Evolutionary conservation across 2,888 invertebrate species (phyloP).

Genomic region (Tromatobia lineatoria): DNA sequence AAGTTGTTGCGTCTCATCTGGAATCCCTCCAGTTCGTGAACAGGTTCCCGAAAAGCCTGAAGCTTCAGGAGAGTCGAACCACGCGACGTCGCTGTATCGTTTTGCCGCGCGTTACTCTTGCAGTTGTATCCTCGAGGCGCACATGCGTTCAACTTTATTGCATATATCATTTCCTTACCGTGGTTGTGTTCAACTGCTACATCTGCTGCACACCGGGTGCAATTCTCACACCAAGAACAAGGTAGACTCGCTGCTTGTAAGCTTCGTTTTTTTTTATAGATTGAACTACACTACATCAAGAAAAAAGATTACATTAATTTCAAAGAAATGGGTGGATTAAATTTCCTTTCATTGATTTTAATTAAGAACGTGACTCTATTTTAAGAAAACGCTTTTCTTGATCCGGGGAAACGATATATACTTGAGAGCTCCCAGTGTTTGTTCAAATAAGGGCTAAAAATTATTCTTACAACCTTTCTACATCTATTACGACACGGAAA

Average conservation of each 20-base stretch:
- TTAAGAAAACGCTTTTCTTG: too few relatives aligned
- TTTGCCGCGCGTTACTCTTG: constrained; percentile 33
- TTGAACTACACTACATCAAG: constrained; percentile 68
- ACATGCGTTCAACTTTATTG: constrained; percentile 45
- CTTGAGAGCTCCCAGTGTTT: too few relatives aligned
- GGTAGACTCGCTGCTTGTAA: neutral
- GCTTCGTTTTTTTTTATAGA: constrained; percentile 70
- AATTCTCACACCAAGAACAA: constrained; percentile 18
- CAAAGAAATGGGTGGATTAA: too few relatives aligned
- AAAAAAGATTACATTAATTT: too few relatives aligned
- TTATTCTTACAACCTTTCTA: too few relatives aligned
- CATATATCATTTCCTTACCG: constrained; percentile 53
- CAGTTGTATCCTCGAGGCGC: constrained; percentile 33
- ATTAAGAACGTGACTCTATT: too few relatives aligned
- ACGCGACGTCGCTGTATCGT: constrained; percentile 39
- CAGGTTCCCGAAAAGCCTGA: constrained; percentile 28
- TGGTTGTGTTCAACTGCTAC: constrained; percentile 20
- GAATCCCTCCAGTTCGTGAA: neutral
- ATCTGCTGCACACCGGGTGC: constrained; percentile 8
- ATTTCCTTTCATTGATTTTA: too few relatives aligned
- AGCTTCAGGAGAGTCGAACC: neutral
- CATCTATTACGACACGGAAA: too few relatives aligned
- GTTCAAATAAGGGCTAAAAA: too few relatives aligned
- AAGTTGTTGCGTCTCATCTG: constrained; percentile 10
- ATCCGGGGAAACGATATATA: too few relatives aligned